A percentile compares a stretch with the other conserved stretches of the same genome.
These are phyloP conservation scores for Lepilemur septentrionalis DNA, from an alignment of 2,797 vertebrate genomes.

Conservation along the genomic window DNA sequence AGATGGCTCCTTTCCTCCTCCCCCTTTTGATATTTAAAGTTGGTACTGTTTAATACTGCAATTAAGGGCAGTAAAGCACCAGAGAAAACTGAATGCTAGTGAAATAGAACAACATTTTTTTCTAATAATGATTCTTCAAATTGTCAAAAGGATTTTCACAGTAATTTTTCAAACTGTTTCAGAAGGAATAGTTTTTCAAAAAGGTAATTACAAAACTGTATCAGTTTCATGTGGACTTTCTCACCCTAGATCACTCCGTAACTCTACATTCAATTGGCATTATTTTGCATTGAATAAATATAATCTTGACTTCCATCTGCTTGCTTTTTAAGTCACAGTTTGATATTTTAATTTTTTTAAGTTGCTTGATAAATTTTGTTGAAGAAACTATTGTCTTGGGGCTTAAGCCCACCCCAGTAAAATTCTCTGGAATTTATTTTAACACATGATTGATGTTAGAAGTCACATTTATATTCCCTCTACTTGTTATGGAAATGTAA, in stretches of 20 bases:
- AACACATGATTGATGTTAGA: neutral
- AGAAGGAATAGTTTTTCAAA: slow-evolving; percentile 26
- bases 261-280: neutral
- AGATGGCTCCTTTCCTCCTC: slow-evolving; percentile 18
- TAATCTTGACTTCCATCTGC: neutral
- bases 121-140: slow-evolving; percentile 28
- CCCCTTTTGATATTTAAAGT: slow-evolving; percentile 29
- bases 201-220: slow-evolving; percentile 24
- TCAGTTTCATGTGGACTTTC: neutral
- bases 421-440: neutral
- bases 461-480: neutral
- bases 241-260: neutral
- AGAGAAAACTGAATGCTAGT: slow-evolving; percentile 6
- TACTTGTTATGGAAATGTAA: slow-evolving; percentile 30
- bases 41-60: slow-evolving; percentile 36
- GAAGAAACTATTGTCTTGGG: neutral
- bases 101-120: slow-evolving; percentile 33
- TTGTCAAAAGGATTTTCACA: slow-evolving; percentile 35
- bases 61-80: slow-evolving; percentile 7
- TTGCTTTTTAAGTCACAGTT: slow-evolving; percentile 20
- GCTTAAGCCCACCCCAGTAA: neutral
- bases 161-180: slow-evolving; percentile 19
- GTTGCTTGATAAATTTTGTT: neutral
- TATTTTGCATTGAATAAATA: slow-evolving; percentile 44
- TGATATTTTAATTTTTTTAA: neutral